These are phyloP conservation scores for Leptopilina syphax DNA, from an alignment of 2,888 invertebrate genomes.

Conservation along the genomic window DNA sequence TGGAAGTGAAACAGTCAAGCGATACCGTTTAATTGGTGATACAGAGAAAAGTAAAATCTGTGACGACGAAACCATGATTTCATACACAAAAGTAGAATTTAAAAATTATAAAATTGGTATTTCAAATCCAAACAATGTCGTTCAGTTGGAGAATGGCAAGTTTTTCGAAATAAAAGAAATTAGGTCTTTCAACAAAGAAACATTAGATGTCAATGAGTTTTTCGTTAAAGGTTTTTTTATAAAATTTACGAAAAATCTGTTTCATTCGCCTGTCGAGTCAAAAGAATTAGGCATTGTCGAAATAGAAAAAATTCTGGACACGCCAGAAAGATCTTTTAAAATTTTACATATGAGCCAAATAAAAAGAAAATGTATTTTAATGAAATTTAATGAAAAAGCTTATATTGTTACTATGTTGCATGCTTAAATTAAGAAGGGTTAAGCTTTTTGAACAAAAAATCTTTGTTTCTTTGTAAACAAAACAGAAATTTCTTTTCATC, in stretches of 20 bases:
- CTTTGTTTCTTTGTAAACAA: too few species aligned
- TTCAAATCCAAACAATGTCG: neutral
- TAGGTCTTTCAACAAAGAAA: neutral
- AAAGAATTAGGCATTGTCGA: slow-evolving; percentile 2
- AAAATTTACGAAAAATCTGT: neutral
- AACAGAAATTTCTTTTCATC: too few species aligned
- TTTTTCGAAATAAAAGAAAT: slow-evolving; percentile 6
- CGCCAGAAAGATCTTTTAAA: neutral
- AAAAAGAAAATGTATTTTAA: slow-evolving; percentile 13
- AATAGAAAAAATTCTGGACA: neutral
- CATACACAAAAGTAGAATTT: neutral
- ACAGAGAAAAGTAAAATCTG: neutral
- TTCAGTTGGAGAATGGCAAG: neutral
- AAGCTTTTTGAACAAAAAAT: too few species aligned
- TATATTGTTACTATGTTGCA: slow-evolving; percentile 1
- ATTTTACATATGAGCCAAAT: neutral
- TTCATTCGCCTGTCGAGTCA: neutral
- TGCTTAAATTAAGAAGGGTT: neutral
- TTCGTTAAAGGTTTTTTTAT: neutral
- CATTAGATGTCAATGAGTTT: neutral
- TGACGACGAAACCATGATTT: neutral
- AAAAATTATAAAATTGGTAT: slow-evolving; percentile 23
- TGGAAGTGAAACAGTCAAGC: neutral
- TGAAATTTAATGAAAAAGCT: neutral
- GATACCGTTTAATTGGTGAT: neutral